These are phyloP conservation scores for Pogonomyrmex californicus DNA, from an alignment of 1,140 invertebrate species.

Conservation along the genomic window DNA sequence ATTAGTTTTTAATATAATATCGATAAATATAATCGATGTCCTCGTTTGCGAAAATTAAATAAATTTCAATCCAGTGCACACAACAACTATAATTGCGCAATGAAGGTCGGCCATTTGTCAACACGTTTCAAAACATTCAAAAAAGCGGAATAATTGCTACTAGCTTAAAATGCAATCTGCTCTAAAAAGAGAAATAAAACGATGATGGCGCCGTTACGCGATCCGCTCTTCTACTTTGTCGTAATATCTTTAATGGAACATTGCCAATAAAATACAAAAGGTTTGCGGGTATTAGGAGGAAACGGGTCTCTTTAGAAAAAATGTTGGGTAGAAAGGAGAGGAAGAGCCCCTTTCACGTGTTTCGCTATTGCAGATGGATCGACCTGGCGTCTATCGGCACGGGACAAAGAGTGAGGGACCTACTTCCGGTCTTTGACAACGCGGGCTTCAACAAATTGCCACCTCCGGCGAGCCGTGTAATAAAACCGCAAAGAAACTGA, in stretches of 20 bases:
- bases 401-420: constrained; percentile 90
- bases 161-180: constrained; percentile 18
- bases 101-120: background rate
- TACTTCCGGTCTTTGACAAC: constrained; percentile 94
- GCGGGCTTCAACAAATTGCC: constrained; percentile 93
- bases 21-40: too few species aligned
- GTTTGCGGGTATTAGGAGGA: constrained; percentile 44
- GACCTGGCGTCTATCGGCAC: constrained; percentile 82
- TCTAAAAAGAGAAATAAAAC: background rate
- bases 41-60: background rate
- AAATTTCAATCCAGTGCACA: background rate
- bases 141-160: background rate
- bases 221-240: constrained; percentile 42
- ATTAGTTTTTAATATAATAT: too few species aligned
- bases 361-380: constrained; percentile 80
- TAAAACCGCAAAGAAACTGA: constrained; percentile 89
- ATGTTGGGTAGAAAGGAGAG: background rate
- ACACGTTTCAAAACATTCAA: background rate
- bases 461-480: constrained; percentile 91
- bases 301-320: constrained; percentile 39
- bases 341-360: constrained; percentile 56
- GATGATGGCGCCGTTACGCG: constrained; percentile 32
- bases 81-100: background rate
- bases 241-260: constrained; percentile 66
- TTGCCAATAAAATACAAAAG: constrained; percentile 63